Percentiles rank a stretch among this genome's conserved stretches.
phyloP scores from a whole-genome alignment of 2,888 invertebrate genomes.

The Ellobium chinense region DNA sequence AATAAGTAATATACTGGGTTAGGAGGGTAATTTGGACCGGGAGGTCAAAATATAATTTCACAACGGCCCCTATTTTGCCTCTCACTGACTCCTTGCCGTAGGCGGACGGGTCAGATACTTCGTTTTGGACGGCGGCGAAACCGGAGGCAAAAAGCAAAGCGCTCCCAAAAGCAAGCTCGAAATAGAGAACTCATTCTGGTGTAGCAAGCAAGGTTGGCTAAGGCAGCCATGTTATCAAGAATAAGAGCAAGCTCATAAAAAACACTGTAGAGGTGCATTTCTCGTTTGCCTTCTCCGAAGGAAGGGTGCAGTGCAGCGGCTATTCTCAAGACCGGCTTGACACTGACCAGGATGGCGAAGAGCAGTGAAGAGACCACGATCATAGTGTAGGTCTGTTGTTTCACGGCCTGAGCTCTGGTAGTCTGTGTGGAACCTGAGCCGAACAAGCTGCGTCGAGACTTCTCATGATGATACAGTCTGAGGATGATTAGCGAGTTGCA shows the following conservation, averaged over 20 bases:
- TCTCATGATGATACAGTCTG: neutral
- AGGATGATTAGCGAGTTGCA: neutral
- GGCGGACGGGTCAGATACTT: too few relatives aligned
- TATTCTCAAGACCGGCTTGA: neutral
- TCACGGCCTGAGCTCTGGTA: neutral
- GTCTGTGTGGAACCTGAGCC: neutral
- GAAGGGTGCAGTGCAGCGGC: neutral
- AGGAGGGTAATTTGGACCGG: too few relatives aligned
- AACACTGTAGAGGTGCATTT: neutral
- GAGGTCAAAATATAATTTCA: too few relatives aligned
- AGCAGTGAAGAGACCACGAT: neutral
- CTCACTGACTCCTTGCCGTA: too few relatives aligned
- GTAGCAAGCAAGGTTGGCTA: neutral
- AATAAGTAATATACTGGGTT: too few relatives aligned
- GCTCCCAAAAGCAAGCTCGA: neutral
- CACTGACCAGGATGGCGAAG: neutral
- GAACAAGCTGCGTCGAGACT: neutral
- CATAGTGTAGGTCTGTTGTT: neutral
- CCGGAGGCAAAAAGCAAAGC: too few relatives aligned
- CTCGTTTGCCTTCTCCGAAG: neutral
- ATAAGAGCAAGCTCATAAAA: neutral
- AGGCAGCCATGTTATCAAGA: neutral
- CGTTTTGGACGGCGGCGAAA: too few relatives aligned
- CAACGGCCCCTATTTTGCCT: too few relatives aligned
- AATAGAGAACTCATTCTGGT: neutral